Conservation (phyloP, 1,140 invertebrate genomes). For the Oryctes rhinoceros region DNA sequence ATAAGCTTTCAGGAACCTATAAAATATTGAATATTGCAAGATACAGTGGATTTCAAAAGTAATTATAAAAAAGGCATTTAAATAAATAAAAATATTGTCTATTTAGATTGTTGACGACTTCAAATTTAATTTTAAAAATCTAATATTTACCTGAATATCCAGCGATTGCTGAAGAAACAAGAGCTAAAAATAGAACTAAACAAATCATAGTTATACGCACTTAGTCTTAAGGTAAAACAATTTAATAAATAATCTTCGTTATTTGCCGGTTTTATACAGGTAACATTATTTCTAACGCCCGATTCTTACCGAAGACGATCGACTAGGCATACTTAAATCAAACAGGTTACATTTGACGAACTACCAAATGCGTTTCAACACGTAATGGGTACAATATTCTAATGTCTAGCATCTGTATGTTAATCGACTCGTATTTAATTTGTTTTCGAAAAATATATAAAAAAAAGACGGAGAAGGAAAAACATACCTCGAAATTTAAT, state of each 20-base stretch:
- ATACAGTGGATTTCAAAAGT: neutral
- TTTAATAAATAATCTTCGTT: conserved; percentile 26
- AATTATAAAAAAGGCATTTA: neutral
- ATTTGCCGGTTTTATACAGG: conserved; percentile 31
- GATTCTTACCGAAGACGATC: conserved; percentile 4
- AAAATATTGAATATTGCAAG: neutral
- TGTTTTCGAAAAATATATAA: neutral
- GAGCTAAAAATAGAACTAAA: conserved; percentile 33
- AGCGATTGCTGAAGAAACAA: conserved; percentile 24
- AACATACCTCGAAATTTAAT: conserved; percentile 28
- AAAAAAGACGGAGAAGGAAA: neutral
- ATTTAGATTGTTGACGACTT: too few species aligned
- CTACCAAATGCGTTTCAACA: too few species aligned
- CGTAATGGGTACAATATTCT: neutral
- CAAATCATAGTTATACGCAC: conserved; percentile 23
- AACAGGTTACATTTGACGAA: conserved; percentile 19
- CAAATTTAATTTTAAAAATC: too few species aligned
- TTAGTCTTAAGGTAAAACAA: conserved; percentile 25
- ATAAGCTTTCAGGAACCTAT: neutral
- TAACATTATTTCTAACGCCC: conserved; percentile 20
- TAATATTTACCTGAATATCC: conserved; percentile 39
- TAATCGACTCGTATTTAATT: conserved; percentile 6
- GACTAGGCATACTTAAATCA: neutral
- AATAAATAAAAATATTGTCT: neutral
- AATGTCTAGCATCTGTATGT: conserved; percentile 11